These are phyloP conservation scores for Trichomycterus rosablanca DNA, from an alignment of 2,113 vertebrate genomes.

Conservation along the genomic window DNA sequence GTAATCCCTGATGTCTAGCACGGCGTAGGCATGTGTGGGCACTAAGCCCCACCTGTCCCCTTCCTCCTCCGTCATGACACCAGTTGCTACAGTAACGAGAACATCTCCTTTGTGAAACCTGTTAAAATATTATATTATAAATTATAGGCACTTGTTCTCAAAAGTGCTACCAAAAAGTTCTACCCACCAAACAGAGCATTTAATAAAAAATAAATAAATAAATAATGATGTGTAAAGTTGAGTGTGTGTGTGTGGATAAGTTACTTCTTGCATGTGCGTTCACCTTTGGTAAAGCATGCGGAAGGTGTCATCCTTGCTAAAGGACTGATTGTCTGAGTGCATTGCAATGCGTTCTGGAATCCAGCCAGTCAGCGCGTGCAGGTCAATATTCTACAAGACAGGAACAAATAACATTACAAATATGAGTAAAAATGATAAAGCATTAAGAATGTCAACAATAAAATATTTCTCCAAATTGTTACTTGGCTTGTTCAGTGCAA, in stretches of 20 bases:
- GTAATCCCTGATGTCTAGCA: slow-evolving; percentile 91
- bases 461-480: too few relatives aligned
- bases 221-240: not conserved
- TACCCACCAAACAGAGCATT: not conserved
- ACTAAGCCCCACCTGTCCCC: slow-evolving; percentile 94
- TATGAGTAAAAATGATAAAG: not conserved
- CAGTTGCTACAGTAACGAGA: slow-evolving; percentile 92
- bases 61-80: slow-evolving; percentile 95
- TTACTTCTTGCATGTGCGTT: not conserved
- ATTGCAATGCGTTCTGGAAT: slow-evolving; percentile 98
- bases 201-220: too few relatives aligned
- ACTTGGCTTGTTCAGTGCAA: too few relatives aligned
- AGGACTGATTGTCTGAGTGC: slow-evolving; percentile 97
- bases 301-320: slow-evolving; percentile 90
- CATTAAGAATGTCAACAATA: too few relatives aligned
- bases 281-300: slow-evolving; percentile 97
- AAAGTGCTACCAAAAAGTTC: not conserved
- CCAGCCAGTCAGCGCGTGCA: slow-evolving; percentile 96
- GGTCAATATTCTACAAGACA: slow-evolving; percentile 85
- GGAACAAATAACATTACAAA: not conserved
- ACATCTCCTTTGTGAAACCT: slow-evolving; percentile 97
- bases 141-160: not conserved
- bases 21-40: slow-evolving; percentile 95
- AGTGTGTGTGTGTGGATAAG: not conserved
- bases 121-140: not conserved